phyloP scores from a whole-genome alignment of 2,797 vertebrate species.

The Columba guinea region DNA sequence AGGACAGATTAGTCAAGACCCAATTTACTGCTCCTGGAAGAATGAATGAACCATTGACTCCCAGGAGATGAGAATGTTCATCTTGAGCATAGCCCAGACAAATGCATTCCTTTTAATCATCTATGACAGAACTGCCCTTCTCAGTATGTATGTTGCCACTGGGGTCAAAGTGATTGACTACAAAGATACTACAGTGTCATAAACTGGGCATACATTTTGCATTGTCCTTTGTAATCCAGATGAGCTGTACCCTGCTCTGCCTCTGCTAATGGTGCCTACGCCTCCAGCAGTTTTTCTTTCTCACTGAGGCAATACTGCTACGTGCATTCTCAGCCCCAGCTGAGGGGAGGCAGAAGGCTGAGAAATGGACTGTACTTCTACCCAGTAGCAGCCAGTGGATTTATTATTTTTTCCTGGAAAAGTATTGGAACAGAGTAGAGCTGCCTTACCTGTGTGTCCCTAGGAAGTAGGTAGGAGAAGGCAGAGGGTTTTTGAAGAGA shows the following conservation, averaged over 20 bases:
- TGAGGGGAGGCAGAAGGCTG: not conserved
- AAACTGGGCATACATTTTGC: not conserved
- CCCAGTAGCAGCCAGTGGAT: not conserved
- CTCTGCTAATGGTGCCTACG: not conserved
- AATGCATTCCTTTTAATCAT: not conserved
- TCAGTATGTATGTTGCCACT: not conserved
- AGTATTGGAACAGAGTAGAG: not conserved
- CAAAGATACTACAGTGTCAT: not conserved
- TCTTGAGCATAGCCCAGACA: not conserved
- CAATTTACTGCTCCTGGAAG: not conserved
- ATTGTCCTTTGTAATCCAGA: not conserved
- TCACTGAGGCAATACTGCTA: not conserved
- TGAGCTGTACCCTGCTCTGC: not conserved
- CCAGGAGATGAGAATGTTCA: not conserved
- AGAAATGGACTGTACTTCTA: not conserved
- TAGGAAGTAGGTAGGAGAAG: not conserved
- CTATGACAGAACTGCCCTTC: not conserved
- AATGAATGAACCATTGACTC: constrained; percentile 10
- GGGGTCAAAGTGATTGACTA: not conserved
- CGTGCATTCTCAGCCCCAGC: not conserved
- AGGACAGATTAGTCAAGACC: constrained; percentile 17
- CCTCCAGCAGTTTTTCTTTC: not conserved
- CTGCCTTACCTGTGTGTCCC: not conserved
- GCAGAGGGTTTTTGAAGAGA: not conserved
- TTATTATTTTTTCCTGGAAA: not conserved